phyloP scores from a whole-genome alignment of 2,113 vertebrate genomes.

The Fulica atra region DNA sequence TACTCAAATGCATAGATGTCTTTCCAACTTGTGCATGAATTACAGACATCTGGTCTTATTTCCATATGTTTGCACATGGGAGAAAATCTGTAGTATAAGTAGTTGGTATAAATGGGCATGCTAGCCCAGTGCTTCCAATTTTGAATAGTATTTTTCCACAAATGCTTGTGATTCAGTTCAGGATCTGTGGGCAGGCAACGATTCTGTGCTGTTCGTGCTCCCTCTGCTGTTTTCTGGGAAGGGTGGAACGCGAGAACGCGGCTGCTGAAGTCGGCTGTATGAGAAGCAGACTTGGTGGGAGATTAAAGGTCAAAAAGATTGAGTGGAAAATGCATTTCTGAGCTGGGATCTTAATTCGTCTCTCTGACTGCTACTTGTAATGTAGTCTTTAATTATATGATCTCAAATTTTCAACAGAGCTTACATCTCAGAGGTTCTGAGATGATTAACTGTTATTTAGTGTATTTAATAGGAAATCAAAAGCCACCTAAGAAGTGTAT shows the following conservation, averaged over 20 bases:
- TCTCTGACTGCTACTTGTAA: background rate
- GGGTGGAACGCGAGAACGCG: background rate
- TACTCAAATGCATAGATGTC: background rate
- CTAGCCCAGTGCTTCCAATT: background rate
- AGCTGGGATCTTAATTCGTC: background rate
- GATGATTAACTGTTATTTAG: background rate
- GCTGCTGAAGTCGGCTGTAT: rapidly evolving
- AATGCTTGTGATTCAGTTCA: background rate
- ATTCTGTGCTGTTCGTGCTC: slow-evolving; percentile 13
- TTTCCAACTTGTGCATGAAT: background rate
- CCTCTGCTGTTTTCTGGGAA: background rate
- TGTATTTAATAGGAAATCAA: background rate
- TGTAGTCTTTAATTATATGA: background rate
- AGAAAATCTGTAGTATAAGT: background rate
- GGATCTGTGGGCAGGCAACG: background rate
- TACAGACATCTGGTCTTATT: background rate
- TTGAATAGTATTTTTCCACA: background rate
- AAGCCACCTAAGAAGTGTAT: background rate
- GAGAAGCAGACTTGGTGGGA: background rate
- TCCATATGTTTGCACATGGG: background rate
- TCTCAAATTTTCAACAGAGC: background rate
- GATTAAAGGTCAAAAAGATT: background rate
- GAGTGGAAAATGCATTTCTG: background rate
- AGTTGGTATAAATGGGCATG: background rate
- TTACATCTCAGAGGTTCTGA: no score